Percentiles rank a stretch among this genome's conserved stretches.
Conservation (phyloP, 1,140 invertebrate species). For the Aphis craccivora region DNA sequence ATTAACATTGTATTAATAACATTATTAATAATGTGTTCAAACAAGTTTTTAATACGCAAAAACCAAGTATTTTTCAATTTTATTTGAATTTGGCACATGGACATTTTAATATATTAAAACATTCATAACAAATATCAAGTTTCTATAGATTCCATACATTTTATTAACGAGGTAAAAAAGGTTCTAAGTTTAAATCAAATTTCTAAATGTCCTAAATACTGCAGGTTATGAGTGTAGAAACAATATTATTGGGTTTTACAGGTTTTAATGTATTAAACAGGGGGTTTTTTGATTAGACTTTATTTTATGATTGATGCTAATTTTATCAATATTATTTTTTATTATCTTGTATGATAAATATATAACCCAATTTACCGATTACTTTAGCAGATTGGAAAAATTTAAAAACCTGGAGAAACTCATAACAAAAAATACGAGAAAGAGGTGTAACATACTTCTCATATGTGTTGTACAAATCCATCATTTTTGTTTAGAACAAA, state of each 20-base stretch:
- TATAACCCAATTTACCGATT: not conserved
- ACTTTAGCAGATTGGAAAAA: conserved; percentile 2
- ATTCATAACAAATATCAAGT: not conserved
- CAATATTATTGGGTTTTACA: not conserved
- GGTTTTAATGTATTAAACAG: not conserved
- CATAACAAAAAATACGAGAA: not conserved
- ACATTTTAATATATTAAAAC: not conserved
- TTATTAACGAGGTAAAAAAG: not conserved
- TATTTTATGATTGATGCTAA: conserved; percentile 17
- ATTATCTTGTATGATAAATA: not conserved
- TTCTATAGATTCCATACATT: not conserved
- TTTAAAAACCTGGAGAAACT: not conserved
- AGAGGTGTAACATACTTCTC: not conserved
- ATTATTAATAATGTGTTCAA: not conserved
- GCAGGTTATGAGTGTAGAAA: not conserved
- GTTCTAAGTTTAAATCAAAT: not conserved
- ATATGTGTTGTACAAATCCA: not conserved
- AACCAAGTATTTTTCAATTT: not conserved
- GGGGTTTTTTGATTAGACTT: not conserved
- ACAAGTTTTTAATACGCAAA: not conserved
- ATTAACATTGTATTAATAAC: not conserved
- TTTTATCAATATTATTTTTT: not conserved
- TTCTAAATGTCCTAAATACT: not conserved
- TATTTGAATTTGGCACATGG: not conserved
- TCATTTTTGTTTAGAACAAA: not conserved